Percentiles rank a stretch among this genome's conserved stretches.
These are phyloP conservation scores for Thamnophis elegans DNA, from an alignment of 2,797 vertebrate genomes.

Conservation along the genomic window DNA sequence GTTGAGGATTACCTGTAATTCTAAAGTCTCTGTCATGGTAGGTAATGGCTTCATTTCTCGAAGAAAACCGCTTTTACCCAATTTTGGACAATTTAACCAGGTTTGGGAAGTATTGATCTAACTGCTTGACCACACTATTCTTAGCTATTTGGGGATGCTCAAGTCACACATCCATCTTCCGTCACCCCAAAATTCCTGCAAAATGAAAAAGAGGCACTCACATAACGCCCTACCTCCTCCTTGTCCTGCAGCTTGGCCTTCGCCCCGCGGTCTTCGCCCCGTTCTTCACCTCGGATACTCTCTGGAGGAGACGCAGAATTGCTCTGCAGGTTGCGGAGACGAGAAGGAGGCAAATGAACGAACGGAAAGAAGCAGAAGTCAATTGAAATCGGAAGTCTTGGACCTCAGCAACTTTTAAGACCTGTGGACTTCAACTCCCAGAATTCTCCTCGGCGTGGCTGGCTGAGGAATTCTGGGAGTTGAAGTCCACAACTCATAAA, in stretches of 20 bases:
- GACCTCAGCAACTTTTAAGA: background rate
- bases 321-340: conserved; percentile 68
- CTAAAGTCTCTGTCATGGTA: background rate
- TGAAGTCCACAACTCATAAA: background rate
- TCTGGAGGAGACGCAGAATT: conserved; percentile 80
- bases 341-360: background rate
- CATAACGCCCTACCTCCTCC: conserved; percentile 78
- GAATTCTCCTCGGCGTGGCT: background rate
- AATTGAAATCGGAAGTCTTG: background rate
- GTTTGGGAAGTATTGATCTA: background rate
- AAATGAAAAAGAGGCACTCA: conserved; percentile 56
- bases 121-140: background rate
- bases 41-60: background rate
- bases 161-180: background rate
- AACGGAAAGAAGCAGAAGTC: background rate
- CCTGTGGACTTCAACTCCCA: background rate
- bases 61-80: background rate
- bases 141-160: background rate
- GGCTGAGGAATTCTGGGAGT: background rate
- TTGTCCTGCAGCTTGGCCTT: conserved; percentile 83
- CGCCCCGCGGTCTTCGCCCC: conserved; percentile 64
- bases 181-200: background rate
- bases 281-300: conserved; percentile 77
- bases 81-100: background rate
- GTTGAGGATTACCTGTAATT: background rate